phyloP scores from a whole-genome alignment of 2,888 invertebrate species.

The Choristoneura rosaceana region DNA sequence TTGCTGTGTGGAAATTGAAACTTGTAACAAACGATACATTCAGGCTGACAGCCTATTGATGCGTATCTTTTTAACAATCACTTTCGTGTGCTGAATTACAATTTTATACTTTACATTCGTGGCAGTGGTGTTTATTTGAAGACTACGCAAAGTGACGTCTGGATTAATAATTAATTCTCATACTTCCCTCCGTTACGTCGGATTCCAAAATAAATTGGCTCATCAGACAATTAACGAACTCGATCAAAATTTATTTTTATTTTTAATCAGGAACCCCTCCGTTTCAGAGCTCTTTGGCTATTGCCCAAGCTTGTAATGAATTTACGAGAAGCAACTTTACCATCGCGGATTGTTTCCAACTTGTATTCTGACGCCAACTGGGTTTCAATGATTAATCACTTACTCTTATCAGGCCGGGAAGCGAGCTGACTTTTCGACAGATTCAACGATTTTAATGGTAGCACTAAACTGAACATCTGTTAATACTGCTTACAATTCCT shows the following conservation, averaged over 20 bases:
- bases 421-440: neutral
- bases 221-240: neutral
- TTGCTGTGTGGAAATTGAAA: too few species aligned
- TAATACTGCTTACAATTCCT: too few species aligned
- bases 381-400: slow-evolving; percentile 32
- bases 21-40: too few species aligned
- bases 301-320: slow-evolving; percentile 32
- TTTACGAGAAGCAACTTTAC: slow-evolving; percentile 26
- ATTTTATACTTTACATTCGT: too few species aligned
- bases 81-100: too few species aligned
- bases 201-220: too few species aligned
- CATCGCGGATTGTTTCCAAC: slow-evolving; percentile 21
- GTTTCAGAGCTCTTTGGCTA: slow-evolving; percentile 26
- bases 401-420: neutral
- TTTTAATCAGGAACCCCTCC: slow-evolving; percentile 22
- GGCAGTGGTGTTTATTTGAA: too few species aligned
- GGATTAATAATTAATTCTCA: too few species aligned
- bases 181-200: neutral
- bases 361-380: slow-evolving; percentile 25
- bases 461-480: too few species aligned
- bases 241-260: slow-evolving; percentile 6
- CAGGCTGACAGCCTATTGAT: too few species aligned
- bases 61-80: too few species aligned
- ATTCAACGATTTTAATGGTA: neutral
- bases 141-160: too few species aligned